phyloP scores from a whole-genome alignment of 2,888 invertebrate species.

The Junonia oenone region DNA sequence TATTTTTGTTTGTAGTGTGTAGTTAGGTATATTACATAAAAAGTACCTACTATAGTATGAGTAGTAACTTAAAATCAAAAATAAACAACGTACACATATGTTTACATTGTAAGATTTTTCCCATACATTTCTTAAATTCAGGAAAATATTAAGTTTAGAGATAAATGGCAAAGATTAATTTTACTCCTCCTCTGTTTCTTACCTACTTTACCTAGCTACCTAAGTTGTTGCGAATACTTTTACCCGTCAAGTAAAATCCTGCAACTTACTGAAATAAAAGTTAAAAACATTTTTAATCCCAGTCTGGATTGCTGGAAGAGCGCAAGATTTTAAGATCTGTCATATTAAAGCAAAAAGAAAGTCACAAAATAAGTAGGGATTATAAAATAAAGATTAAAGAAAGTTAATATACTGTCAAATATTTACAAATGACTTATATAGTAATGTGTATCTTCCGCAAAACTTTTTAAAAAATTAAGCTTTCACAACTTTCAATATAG shows the following conservation, averaged over 20 bases:
- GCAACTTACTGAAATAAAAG: conserved; percentile 7
- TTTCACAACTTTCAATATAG: too few species aligned
- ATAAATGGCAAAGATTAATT: conserved; percentile 20
- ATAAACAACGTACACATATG: too few species aligned
- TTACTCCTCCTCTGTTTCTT: conserved; percentile 10
- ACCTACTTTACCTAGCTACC: too few species aligned
- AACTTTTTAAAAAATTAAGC: too few species aligned
- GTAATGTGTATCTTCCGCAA: too few species aligned
- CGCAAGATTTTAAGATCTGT: conserved; percentile 14
- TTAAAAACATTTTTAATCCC: conserved; percentile 17
- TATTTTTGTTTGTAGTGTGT: too few species aligned
- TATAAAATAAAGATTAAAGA: conserved; percentile 6
- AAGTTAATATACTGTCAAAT: background rate
- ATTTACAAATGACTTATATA: too few species aligned
- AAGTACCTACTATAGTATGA: too few species aligned
- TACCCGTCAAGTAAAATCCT: conserved; percentile 2
- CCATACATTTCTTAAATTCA: conserved; percentile 4
- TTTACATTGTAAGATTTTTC: background rate
- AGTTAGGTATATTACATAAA: too few species aligned
- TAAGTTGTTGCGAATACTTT: conserved; percentile 1
- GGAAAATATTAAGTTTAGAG: conserved; percentile 4
- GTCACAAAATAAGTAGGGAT: background rate
- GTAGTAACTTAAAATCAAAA: too few species aligned
- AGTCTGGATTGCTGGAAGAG: conserved; percentile 7
- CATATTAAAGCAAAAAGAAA: conserved; percentile 13